Evolutionary conservation across 1,140 invertebrate species (phyloP).

Genomic region (Hylyphantes graminicola): DNA sequence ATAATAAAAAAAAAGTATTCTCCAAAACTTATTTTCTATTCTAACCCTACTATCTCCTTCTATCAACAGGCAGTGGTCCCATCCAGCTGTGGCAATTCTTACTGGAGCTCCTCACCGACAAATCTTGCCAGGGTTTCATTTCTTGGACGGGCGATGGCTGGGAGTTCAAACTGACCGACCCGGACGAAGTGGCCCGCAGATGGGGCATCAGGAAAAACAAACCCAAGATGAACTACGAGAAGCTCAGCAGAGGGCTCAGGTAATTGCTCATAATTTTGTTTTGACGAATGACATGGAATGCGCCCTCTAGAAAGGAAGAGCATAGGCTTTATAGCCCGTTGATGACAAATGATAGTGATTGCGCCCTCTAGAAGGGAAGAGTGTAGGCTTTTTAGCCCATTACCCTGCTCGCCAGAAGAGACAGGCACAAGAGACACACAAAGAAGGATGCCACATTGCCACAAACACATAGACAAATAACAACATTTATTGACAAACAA

Average conservation of each 20-base stretch:
- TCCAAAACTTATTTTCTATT: background rate
- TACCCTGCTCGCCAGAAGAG: no score
- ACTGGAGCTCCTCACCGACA: conserved; percentile 94
- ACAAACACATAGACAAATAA: no score
- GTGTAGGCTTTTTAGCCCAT: no score
- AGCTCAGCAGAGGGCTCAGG: conserved; percentile 91
- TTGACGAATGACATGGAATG: no score
- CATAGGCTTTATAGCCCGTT: no score
- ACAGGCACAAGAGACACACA: no score
- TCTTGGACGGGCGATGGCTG: conserved; percentile 98
- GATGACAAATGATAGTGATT: no score
- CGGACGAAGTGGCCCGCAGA: conserved; percentile 94
- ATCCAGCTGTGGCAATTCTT: conserved; percentile 99
- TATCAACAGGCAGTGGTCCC: conserved; percentile 81
- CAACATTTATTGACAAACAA: no score
- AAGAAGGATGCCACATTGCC: no score
- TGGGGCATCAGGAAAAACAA: conserved; percentile 99
- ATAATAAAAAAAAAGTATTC: background rate
- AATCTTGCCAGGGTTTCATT: conserved; percentile 94
- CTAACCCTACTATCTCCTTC: background rate
- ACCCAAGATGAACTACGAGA: conserved; percentile 99
- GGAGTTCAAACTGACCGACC: conserved; percentile 99
- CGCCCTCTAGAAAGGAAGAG: no score
- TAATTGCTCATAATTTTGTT: no score
- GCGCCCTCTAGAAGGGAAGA: no score